These are phyloP conservation scores for Notodonta dromedarius DNA, from an alignment of 2,888 invertebrate genomes.

Conservation along the genomic window DNA sequence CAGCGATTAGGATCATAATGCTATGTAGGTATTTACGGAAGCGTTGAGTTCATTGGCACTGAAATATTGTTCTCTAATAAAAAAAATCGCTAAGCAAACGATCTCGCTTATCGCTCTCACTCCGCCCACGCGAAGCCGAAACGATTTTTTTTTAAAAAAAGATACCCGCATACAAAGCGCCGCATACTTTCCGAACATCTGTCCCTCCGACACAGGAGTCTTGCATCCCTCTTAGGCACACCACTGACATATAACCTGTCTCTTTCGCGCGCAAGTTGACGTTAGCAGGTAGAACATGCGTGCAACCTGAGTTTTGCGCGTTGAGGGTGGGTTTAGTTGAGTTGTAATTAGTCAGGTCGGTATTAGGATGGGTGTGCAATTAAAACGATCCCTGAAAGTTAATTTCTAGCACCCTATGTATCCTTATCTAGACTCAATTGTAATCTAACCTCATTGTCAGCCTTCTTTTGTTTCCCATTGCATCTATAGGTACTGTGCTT, in stretches of 20 bases:
- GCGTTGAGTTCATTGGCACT: too few species aligned
- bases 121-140: constrained; percentile 22
- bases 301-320: constrained; percentile 54
- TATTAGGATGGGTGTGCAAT: neutral
- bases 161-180: constrained; percentile 73
- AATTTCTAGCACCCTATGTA: too few species aligned
- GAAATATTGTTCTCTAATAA: too few species aligned
- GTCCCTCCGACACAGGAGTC: constrained; percentile 53
- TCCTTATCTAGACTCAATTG: too few species aligned
- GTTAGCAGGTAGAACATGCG: constrained; percentile 49
- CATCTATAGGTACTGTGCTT: too few species aligned
- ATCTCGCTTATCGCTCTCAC: constrained; percentile 33
- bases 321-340: constrained; percentile 12
- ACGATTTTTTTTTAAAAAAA: constrained; percentile 35
- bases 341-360: neutral
- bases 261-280: constrained; percentile 31
- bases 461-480: too few species aligned
- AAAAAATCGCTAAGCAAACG: neutral
- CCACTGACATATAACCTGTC: constrained; percentile 24
- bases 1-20: too few species aligned
- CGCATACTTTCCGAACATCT: constrained; percentile 71
- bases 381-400: too few species aligned
- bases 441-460: too few species aligned
- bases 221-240: constrained; percentile 36
- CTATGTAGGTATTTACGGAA: too few species aligned